These are phyloP conservation scores for Toxonevra muliebris DNA, from an alignment of 2,888 invertebrate species.

Conservation along the genomic window DNA sequence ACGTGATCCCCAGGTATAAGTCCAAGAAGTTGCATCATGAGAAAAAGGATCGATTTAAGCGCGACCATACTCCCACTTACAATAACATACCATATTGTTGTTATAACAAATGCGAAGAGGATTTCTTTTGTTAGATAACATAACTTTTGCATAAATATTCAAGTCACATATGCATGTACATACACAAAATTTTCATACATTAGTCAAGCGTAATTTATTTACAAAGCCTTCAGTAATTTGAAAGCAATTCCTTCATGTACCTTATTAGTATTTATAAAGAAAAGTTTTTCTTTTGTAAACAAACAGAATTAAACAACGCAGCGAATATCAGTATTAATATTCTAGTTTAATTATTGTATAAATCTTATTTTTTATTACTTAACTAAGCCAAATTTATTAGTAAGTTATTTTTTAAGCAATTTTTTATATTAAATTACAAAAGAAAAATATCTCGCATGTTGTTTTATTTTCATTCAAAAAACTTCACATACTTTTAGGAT, in stretches of 20 bases:
- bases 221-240: no score
- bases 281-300: no score
- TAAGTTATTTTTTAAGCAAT: no score
- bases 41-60: constrained; percentile 52
- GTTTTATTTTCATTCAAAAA: no score
- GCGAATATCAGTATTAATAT: neutral
- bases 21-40: constrained; percentile 49
- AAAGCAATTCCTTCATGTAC: no score
- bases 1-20: constrained; percentile 58
- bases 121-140: constrained; percentile 55
- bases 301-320: no score
- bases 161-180: no score
- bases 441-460: no score
- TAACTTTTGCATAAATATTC: neutral
- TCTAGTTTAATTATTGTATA: neutral
- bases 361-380: neutral
- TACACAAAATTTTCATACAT: no score
- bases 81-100: constrained; percentile 59
- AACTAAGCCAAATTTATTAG: neutral
- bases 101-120: constrained; percentile 55
- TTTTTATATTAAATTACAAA: no score
- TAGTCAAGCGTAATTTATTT: no score
- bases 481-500: neutral
- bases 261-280: no score
- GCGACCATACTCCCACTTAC: constrained; percentile 47